phyloP scores from a whole-genome alignment of 2,113 vertebrate genomes.

The Sylvia atricapilla region DNA sequence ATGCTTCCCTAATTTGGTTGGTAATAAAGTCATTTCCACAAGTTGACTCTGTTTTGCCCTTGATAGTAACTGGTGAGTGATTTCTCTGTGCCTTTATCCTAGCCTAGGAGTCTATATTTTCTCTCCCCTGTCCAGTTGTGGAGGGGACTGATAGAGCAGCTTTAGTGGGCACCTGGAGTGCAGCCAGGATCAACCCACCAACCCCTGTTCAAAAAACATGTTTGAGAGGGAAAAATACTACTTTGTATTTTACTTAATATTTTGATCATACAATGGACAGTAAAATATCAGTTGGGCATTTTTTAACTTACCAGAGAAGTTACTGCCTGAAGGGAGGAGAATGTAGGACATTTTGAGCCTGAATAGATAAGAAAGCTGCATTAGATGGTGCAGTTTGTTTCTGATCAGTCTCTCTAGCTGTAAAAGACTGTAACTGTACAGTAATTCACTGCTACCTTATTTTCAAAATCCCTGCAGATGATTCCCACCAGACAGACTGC shows the following conservation, averaged over 20 bases:
- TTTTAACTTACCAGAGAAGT: neutral
- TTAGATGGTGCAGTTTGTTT: neutral
- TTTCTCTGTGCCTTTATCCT: neutral
- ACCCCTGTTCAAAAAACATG: neutral
- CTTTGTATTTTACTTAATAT: neutral
- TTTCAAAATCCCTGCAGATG: conserved; percentile 41
- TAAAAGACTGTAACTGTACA: conserved; percentile 15
- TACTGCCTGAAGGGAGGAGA: neutral
- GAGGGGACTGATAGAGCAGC: neutral
- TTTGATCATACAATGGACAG: neutral
- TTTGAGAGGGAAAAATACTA: neutral
- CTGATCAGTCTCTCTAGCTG: neutral
- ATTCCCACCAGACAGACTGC: conserved; percentile 46
- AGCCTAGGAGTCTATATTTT: neutral
- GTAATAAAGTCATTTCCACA: neutral
- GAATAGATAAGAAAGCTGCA: neutral
- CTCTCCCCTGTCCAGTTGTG: neutral
- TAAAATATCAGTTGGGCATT: neutral
- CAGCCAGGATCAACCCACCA: neutral
- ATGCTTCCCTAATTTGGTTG: neutral
- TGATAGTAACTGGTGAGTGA: neutral
- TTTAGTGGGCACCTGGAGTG: neutral
- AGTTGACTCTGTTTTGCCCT: neutral
- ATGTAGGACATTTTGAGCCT: neutral
- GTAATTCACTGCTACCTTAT: conserved; percentile 45